These are phyloP conservation scores for Alviniconcha strummeri DNA, from an alignment of 2,888 invertebrate genomes.

Conservation along the genomic window DNA sequence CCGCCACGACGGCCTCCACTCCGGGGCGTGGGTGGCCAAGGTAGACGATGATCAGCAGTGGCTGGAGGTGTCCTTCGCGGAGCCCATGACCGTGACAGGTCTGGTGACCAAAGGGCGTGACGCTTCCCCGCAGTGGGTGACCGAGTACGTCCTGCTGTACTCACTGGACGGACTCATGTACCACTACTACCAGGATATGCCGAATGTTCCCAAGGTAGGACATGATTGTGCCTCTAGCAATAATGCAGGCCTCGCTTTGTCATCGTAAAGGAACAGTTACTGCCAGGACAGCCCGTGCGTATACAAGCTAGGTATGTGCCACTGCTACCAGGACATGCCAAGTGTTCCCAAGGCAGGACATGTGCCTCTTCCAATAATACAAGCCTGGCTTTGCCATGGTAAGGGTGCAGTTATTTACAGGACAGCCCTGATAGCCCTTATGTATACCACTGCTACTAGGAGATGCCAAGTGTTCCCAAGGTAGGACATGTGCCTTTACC, in stretches of 20 bases:
- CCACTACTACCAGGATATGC: conserved; percentile 31
- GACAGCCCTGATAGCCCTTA: no score
- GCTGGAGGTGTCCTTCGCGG: conserved; percentile 52
- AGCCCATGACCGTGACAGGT: conserved; percentile 50
- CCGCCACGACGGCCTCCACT: conserved; percentile 19
- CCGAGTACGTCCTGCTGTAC: conserved; percentile 54
- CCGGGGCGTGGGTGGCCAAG: conserved; percentile 40
- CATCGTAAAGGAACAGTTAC: neutral
- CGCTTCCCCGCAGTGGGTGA: conserved; percentile 51
- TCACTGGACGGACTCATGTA: conserved; percentile 45
- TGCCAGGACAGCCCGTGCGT: neutral
- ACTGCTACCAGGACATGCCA: no score
- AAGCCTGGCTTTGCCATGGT: no score
- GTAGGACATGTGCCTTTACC: conserved; percentile 29
- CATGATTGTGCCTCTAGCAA: conserved; percentile 12
- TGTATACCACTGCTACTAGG: no score
- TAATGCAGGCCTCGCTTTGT: neutral
- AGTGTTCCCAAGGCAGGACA: no score
- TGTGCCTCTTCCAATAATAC: no score
- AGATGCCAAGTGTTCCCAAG: conserved; percentile 38
- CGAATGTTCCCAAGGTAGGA: conserved; percentile 34
- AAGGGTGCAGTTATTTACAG: no score
- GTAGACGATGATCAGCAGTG: conserved; percentile 52
- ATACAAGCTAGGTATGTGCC: no score
- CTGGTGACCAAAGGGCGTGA: conserved; percentile 52